Evolutionary conservation across 1,140 invertebrate genomes (phyloP).

Genomic region (Danaus plexippus): DNA sequence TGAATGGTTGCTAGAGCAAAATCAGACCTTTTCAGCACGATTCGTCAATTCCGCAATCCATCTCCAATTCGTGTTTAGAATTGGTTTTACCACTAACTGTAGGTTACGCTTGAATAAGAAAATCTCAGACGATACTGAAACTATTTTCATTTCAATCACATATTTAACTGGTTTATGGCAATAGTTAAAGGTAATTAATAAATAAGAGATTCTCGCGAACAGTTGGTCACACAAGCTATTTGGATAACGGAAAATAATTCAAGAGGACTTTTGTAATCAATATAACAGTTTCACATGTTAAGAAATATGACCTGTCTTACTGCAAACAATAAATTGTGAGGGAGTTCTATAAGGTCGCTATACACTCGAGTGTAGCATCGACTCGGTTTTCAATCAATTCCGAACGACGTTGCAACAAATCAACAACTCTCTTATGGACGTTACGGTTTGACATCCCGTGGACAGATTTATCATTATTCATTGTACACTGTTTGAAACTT

Average conservation of each 20-base stretch:
- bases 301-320: no score
- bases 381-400: constrained; percentile 30
- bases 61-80: constrained; percentile 24
- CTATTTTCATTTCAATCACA: constrained; percentile 3
- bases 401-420: constrained; percentile 23
- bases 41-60: constrained; percentile 27
- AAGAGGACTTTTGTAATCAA: no score
- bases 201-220: no score
- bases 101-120: constrained; percentile 16
- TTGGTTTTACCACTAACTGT: constrained; percentile 24
- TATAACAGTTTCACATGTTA: no score
- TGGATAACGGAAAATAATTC: no score
- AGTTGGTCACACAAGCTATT: no score
- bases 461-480: constrained; percentile 8
- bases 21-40: constrained; percentile 21
- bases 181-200: no score
- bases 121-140: constrained; percentile 14
- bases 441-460: constrained; percentile 4
- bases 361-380: constrained; percentile 17
- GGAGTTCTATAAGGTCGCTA: not conserved
- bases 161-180: no score
- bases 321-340: no score
- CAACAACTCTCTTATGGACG: constrained; percentile 19
- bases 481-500: constrained; percentile 1
- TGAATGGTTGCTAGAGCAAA: constrained; percentile 21